Evolutionary conservation across 2,888 invertebrate species (phyloP).

Genomic region (Notocelia uddmanniana): DNA sequence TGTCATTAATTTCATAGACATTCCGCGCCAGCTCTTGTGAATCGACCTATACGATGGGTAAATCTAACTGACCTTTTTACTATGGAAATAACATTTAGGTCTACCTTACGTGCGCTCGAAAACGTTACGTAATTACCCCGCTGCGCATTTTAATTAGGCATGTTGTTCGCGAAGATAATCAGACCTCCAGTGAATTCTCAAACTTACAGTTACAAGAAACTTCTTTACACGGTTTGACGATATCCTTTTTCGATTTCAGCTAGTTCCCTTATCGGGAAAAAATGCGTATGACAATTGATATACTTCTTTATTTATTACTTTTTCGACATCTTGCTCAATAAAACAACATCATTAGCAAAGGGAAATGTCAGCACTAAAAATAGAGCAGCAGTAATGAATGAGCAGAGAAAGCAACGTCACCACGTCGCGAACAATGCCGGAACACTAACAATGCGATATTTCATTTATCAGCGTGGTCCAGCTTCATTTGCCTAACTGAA

Average conservation of each 20-base stretch:
- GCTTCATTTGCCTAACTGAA: slow-evolving; percentile 39
- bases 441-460: slow-evolving; percentile 38
- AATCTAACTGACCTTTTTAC: too few species aligned
- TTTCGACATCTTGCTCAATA: slow-evolving; percentile 18
- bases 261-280: too few species aligned
- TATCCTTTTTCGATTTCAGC: too few species aligned
- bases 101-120: not conserved
- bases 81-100: not conserved
- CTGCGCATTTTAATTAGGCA: not conserved
- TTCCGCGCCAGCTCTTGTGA: too few species aligned
- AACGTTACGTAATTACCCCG: too few species aligned
- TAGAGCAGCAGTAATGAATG: slow-evolving; percentile 44
- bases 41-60: too few species aligned
- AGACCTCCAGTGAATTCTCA: not conserved
- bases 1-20: too few species aligned
- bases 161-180: not conserved
- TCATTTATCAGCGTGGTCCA: slow-evolving; percentile 36
- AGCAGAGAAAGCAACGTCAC: slow-evolving; percentile 23
- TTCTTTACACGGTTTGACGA: too few species aligned
- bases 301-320: not conserved
- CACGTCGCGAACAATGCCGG: slow-evolving; percentile 7
- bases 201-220: not conserved
- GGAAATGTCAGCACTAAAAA: slow-evolving; percentile 36
- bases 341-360: slow-evolving; percentile 22
- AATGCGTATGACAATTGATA: not conserved